Evolutionary conservation across 2,888 invertebrate genomes (phyloP).

Genomic region (Calameuta idolon): DNA sequence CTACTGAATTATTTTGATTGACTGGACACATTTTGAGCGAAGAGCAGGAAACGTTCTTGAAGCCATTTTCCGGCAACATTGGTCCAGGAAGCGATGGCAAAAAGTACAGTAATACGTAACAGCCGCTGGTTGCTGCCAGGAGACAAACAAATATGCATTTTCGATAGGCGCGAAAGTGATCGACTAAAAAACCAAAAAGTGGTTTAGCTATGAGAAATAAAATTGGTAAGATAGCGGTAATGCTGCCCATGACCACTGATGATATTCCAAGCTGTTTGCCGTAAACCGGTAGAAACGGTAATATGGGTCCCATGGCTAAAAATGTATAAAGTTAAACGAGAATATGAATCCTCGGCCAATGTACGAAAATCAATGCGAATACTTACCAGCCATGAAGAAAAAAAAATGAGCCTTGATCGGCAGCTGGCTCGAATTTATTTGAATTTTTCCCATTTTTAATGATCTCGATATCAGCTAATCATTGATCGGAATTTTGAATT

Average conservation of each 20-base stretch:
- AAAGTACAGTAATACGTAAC: slow-evolving; percentile 79
- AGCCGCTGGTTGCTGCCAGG: slow-evolving; percentile 74
- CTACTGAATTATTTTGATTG: background rate
- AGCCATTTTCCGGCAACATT: slow-evolving; percentile 32
- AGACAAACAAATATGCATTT: slow-evolving; percentile 79
- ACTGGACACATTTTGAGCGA: slow-evolving; percentile 5
- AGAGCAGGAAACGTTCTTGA: slow-evolving; percentile 40
- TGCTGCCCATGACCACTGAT: slow-evolving; percentile 80
- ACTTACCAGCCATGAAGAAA: slow-evolving; percentile 88
- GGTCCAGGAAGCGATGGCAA: slow-evolving; percentile 67
- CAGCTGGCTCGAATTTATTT: slow-evolving; percentile 77
- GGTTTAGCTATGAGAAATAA: slow-evolving; percentile 83
- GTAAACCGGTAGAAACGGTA: slow-evolving; percentile 83
- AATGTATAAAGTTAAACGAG: background rate
- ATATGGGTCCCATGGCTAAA: slow-evolving; percentile 82
- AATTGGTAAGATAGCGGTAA: slow-evolving; percentile 81
- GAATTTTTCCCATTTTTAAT: slow-evolving; percentile 62
- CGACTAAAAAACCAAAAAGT: slow-evolving; percentile 79
- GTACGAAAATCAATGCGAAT: background rate
- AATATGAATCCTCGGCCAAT: background rate
- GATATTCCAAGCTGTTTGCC: slow-evolving; percentile 84
- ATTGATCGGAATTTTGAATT: background rate
- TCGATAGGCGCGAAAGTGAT: slow-evolving; percentile 77
- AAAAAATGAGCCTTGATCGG: slow-evolving; percentile 90
- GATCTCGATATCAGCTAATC: background rate